Evolutionary conservation across 2,888 invertebrate species (phyloP), one percentile per base, ranked within the genome.

Genomic region (Vesta saturnalis): DNA sequence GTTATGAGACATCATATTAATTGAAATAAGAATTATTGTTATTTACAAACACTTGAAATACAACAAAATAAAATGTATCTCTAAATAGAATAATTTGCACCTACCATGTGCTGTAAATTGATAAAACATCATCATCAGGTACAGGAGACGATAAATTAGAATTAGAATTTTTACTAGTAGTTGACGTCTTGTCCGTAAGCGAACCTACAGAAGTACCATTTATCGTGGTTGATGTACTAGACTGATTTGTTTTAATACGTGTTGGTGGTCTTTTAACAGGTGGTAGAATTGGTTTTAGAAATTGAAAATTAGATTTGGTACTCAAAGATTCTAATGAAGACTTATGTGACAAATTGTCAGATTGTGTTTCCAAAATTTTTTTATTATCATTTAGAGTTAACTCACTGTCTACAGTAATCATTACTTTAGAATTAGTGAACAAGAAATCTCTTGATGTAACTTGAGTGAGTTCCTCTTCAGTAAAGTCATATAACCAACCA

Each of bases 251-350:
- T 56, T 56, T 62, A 14, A 1, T 30, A 12, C 55, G 14, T 3
- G n/a, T 58, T 1, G 64, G 64, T 30, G 64, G 64, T 47, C 64
- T 35, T 23, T 64, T 64, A 1, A 23, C 56, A 23, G 57, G 64
- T 16, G 61, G 52, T 39, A 52, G 19, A 6, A 8, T 8, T 18
- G 61, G 61, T 46, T 46, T 18, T 23, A 35, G 23, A 55, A 62
- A 62, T 30, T 49, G 22, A 30, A 49, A 22, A 1, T 12, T 8
- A 30, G 56, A 16, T 16, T 55, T 55, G 5, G 12, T 6, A 22
- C 1, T 19, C 14, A n/a, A 16, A 21, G 23, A 21, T 16, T 18
- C 35, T 18, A 14, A 1, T 6, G 18, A 55, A 55, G 23, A 22
- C 8, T 16, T 8, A 3, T 12, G 15, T 39, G 39, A 39, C 39